Evolutionary conservation across 2,888 invertebrate genomes (phyloP).

Genomic region (Hipparchia semele): DNA sequence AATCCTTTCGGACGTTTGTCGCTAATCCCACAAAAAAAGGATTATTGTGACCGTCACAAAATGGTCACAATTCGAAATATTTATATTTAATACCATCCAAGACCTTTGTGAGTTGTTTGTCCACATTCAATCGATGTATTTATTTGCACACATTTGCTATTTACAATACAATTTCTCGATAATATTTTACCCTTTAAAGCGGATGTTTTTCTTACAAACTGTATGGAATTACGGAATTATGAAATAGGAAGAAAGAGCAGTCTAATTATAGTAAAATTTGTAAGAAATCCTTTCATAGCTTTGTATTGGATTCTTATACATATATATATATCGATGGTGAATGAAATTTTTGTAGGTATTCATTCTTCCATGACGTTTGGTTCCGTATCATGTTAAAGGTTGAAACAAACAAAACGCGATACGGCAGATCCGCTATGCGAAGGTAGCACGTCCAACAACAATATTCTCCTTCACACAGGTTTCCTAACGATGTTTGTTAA

Average conservation of each 20-base stretch:
- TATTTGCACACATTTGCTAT: conserved; percentile 70
- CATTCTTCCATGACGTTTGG: too few species aligned
- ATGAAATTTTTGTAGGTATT: neutral
- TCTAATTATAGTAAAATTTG: conserved; percentile 42
- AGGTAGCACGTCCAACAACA: too few species aligned
- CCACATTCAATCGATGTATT: conserved; percentile 66
- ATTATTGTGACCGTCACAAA: conserved; percentile 51
- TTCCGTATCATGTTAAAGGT: too few species aligned
- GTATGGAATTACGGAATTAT: conserved; percentile 54
- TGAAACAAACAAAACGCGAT: too few species aligned
- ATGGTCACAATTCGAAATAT: conserved; percentile 62
- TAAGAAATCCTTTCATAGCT: conserved; percentile 23
- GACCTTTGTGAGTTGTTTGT: conserved; percentile 67
- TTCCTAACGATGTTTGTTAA: too few species aligned
- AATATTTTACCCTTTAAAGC: conserved; percentile 56
- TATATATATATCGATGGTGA: conserved; percentile 6
- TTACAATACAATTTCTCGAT: conserved; percentile 49
- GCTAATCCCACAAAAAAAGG: conserved; percentile 53
- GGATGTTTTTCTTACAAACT: conserved; percentile 66
- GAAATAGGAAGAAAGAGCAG: conserved; percentile 19
- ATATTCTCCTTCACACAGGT: too few species aligned
- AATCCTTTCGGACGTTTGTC: conserved; percentile 50
- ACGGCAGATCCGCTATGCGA: too few species aligned
- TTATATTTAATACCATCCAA: conserved; percentile 61
- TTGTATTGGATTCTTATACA: neutral